Evolutionary conservation across 2,888 invertebrate genomes (phyloP).

Genomic region (Netelia melanura): DNA sequence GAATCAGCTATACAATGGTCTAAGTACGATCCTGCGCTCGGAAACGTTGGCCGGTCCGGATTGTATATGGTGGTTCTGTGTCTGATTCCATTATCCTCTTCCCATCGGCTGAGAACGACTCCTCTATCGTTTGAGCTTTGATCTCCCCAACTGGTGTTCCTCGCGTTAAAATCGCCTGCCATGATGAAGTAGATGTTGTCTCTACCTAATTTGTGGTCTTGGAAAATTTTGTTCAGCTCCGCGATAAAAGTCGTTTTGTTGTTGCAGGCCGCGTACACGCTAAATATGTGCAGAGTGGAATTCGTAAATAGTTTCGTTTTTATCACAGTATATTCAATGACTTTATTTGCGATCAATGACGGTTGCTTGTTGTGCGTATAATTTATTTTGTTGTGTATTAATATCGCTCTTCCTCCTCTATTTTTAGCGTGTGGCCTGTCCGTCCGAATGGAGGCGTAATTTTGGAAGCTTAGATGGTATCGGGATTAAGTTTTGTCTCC

Average conservation of each 20-base stretch:
- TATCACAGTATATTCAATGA: constrained; percentile 49
- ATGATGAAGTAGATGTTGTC: constrained; percentile 51
- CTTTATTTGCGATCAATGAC: not conserved
- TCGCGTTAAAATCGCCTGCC: constrained; percentile 65
- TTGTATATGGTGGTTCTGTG: no score
- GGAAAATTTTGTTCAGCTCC: constrained; percentile 51
- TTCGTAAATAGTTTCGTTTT: constrained; percentile 4
- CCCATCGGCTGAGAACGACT: constrained; percentile 26
- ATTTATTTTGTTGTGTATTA: constrained; percentile 30
- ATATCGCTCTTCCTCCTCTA: constrained; percentile 61
- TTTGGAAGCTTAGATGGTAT: constrained; percentile 22
- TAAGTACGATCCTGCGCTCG: no score
- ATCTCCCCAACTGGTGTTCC: constrained; percentile 41
- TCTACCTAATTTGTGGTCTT: constrained; percentile 25
- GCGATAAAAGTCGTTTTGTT: constrained; percentile 53
- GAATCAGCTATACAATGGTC: not conserved
- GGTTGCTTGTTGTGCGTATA: not conserved
- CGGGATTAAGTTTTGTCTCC: constrained; percentile 29
- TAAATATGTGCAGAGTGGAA: constrained; percentile 32
- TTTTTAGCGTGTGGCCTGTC: constrained; percentile 17
- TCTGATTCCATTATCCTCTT: not conserved
- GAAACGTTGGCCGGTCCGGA: no score
- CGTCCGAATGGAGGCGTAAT: not conserved
- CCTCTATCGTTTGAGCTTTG: constrained; percentile 9
- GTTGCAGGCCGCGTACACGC: constrained; percentile 52